phyloP scores from a whole-genome alignment of 1,140 invertebrate genomes.

The Nixonia krombeini region DNA sequence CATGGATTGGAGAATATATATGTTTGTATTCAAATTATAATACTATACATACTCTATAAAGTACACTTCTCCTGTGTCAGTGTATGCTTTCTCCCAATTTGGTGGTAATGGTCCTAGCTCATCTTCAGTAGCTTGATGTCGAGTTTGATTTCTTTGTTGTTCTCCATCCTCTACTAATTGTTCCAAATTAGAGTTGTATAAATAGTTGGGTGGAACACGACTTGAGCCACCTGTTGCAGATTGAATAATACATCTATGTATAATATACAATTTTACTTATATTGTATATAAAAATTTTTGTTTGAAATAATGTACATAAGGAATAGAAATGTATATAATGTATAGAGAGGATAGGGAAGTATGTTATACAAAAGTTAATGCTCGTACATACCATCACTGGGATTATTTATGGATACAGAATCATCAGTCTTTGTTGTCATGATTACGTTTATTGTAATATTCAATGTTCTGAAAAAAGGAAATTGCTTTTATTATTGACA shows the following conservation, averaged over 20 bases:
- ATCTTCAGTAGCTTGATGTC: conserved; percentile 65
- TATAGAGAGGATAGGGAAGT: too few relatives aligned
- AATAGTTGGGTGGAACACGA: conserved; percentile 65
- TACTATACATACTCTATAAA: conserved; percentile 95
- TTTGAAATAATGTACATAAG: too few relatives aligned
- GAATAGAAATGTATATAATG: too few relatives aligned
- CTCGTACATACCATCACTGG: conserved; percentile 58
- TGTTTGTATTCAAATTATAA: too few relatives aligned
- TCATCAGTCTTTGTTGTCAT: conserved; percentile 67
- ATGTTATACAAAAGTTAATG: too few relatives aligned
- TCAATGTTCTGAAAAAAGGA: too few relatives aligned
- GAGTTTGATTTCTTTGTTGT: conserved; percentile 47
- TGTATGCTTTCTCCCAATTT: conserved; percentile 98
- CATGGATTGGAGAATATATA: too few relatives aligned
- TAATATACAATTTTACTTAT: too few relatives aligned
- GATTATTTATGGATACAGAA: conserved; percentile 61
- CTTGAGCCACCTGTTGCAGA: conserved; percentile 53
- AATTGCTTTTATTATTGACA: too few relatives aligned
- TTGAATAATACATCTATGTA: too few relatives aligned
- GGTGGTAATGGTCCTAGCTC: conserved; percentile 90
- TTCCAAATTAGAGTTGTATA: conserved; percentile 62
- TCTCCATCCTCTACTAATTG: conserved; percentile 50
- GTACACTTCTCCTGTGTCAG: conserved; percentile 96
- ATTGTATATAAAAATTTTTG: too few relatives aligned
- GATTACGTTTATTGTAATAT: too few relatives aligned